Base-by-base conservation (phyloP, 2,113 vertebrate species). In the Gallinago paraguaiae region DNA sequence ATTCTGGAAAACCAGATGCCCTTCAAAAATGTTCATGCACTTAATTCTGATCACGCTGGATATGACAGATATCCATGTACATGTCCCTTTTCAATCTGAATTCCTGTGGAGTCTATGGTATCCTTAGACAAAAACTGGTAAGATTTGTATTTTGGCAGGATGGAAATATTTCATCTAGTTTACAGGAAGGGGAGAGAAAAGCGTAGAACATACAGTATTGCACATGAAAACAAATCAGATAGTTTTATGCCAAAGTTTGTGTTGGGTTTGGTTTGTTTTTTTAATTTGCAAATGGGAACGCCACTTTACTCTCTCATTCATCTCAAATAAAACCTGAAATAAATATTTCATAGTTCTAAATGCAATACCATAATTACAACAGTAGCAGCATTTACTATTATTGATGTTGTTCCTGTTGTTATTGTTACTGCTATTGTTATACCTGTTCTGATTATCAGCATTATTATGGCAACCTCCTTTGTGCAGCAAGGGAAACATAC, bases 401-500 rank as follows among this genome's bases (percentile, higher is more conserved):
- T 19, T 72, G 24, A 27, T 70, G 15, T 33, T 70, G 4, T 27
- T n/a, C 23, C 6, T 53, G 4, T 48, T 69, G 12, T 43, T 75
- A 19, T 31, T 35, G 24, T 13, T 79, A 9, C n/a, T 68, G 11
- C 4, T 84, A 14, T 28, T 81, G 13, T 48, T 82, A 59, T n/a
- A 39, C 17, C 37, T 78, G 23, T 50, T 86, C 25, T 45, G 54
- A 86, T 78, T 64, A 50, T 45, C 31, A 79, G 13, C 20, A 33
- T 60, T 69, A 60, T 60, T 69, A 60, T 30, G 35, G 59, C 15
- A 56, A 45, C 13, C 17, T 61, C 27, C 14, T 69, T 86, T 56
- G 20, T 46, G 20, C 39, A 70, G 35, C 81, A 82, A 59, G 24
- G 35, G 68, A 70, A 78, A 60, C 96, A 97, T 60, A 97, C 86